phyloP scores from a whole-genome alignment of 1,140 invertebrate species.

The Lepidurus packardi region DNA sequence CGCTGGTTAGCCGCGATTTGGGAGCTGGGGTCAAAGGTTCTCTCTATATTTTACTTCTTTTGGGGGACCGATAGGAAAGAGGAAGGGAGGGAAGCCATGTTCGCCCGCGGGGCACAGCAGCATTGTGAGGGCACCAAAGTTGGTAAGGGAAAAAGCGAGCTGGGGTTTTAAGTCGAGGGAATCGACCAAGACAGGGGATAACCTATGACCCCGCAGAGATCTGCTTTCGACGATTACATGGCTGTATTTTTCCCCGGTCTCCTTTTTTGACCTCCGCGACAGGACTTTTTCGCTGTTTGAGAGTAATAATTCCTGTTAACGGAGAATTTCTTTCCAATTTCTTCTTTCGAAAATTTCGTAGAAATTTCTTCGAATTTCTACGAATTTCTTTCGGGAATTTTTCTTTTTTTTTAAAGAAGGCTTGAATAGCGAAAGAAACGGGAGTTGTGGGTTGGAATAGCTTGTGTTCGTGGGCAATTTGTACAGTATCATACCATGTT shows the following conservation, averaged over 20 bases:
- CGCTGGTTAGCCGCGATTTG: conserved; percentile 6
- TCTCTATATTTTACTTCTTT: neutral
- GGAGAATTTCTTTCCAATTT: too few species aligned
- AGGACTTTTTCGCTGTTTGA: too few species aligned
- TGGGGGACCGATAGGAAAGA: conserved; percentile 1
- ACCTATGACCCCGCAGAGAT: conserved; percentile 17
- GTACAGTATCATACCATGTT: too few species aligned
- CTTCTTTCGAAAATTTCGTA: too few species aligned
- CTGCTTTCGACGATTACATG: conserved; percentile 14
- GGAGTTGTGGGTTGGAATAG: too few species aligned
- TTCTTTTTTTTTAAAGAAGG: too few species aligned
- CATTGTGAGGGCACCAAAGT: neutral
- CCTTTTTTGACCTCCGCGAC: neutral
- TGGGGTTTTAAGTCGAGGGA: neutral
- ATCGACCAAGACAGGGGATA: conserved; percentile 12
- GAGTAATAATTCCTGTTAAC: too few species aligned
- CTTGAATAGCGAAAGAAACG: too few species aligned
- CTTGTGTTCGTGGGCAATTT: too few species aligned
- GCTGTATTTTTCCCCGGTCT: neutral
- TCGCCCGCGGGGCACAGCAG: neutral
- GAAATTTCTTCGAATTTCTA: too few species aligned
- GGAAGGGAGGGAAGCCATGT: neutral
- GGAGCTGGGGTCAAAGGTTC: neutral
- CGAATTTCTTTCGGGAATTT: too few species aligned
- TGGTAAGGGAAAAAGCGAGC: neutral